These are phyloP conservation scores for Brenthis daphne DNA, from an alignment of 2,888 invertebrate species.

Conservation along the genomic window DNA sequence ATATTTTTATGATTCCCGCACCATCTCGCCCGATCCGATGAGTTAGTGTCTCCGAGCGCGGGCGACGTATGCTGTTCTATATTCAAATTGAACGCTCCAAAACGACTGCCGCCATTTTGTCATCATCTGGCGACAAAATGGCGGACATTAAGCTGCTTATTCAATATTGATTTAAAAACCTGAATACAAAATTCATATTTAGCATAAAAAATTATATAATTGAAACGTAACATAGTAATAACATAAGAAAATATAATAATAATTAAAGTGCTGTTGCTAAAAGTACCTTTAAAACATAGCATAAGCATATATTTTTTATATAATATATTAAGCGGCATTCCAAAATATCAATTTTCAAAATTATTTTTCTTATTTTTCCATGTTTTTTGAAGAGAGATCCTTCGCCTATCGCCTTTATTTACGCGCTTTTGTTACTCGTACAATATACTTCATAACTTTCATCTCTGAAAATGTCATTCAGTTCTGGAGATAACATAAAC, in stretches of 20 bases:
- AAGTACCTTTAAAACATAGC: no score
- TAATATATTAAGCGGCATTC: no score
- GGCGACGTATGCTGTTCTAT: slow-evolving; percentile 81
- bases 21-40: slow-evolving; percentile 80
- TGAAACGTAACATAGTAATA: no score
- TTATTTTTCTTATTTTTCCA: no score
- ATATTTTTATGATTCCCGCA: slow-evolving; percentile 78
- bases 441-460: no score
- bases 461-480: no score
- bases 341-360: no score
- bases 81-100: slow-evolving; percentile 77
- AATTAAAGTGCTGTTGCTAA: neutral
- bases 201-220: no score
- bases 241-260: neutral
- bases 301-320: no score
- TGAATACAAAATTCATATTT: neutral
- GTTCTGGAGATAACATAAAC: neutral
- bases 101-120: slow-evolving; percentile 76
- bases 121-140: slow-evolving; percentile 68
- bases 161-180: slow-evolving; percentile 40
- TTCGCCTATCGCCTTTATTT: no score
- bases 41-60: slow-evolving; percentile 75
- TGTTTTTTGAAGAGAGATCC: no score
- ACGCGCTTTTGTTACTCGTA: no score
- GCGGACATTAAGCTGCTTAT: slow-evolving; percentile 57